Conservation (phyloP, 2,113 vertebrate genomes). For the Recurvirostra avosetta region DNA sequence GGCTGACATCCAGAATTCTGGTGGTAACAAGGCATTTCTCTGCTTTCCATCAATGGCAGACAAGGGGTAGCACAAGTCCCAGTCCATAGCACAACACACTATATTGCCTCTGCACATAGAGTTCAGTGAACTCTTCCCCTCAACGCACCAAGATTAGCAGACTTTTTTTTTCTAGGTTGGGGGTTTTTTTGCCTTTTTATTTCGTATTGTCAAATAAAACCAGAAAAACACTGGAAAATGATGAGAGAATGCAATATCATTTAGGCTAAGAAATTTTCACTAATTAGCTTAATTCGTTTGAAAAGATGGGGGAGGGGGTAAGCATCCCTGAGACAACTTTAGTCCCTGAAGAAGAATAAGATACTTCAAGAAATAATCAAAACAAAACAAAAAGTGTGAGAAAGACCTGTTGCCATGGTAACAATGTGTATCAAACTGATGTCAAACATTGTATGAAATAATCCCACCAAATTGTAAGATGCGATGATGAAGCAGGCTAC, state of each 20-base stretch:
- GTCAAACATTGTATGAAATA: conserved; percentile 10
- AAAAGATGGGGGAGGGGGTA: background rate
- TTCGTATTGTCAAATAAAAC: background rate
- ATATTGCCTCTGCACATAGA: background rate
- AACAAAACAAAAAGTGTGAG: background rate
- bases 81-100: background rate
- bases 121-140: background rate
- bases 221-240: background rate
- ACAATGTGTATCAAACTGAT: conserved; percentile 1
- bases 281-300: background rate
- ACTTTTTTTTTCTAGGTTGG: background rate
- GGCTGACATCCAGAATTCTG: background rate
- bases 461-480: background rate
- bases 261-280: background rate
- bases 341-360: background rate
- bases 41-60: background rate
- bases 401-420: background rate
- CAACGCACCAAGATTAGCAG: background rate
- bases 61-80: background rate
- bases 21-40: background rate
- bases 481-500: background rate
- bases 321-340: background rate
- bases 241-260: background rate
- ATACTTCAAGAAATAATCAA: background rate
- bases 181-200: rapidly evolving